Evolutionary conservation across 2,888 invertebrate species (phyloP), one percentile per base, ranked within the genome.

Genomic region (Drosophila greeni): DNA sequence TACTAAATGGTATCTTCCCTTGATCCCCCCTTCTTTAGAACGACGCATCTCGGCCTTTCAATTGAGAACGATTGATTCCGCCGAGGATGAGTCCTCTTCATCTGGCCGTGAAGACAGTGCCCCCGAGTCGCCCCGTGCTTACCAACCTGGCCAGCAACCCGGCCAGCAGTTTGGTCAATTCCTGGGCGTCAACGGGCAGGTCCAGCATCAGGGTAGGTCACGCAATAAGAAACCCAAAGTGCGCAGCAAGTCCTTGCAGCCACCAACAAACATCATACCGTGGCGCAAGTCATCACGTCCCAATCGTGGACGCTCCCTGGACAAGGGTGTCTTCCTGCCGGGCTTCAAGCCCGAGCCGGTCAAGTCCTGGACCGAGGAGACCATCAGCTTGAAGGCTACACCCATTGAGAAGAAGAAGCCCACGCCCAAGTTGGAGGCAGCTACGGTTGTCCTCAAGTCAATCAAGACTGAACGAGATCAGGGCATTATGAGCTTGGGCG

Each of bases 301-400:
- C 5, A 73, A 86, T 52, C 87, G 88, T 87, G 89, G 88, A 85
- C 72, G 89, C 83, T 85, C 92, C 85, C 55, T 92, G 86, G 92
- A 89, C 37, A 88, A 88, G 58, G 85, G 84, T 59, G 86, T 87
- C 23, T 88, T 88, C 76, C 72, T 87, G 26, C 88, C 88, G 0
- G 88, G 88, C 5, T 89, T 82, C 39, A 88, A 89, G 53, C 86
- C 87, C 3, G 87, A 87, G 52, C 87, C 88, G 42, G 84, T 89
- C 48, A 89, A 91, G 79, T 91, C 92, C 11, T 92, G 92, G 92
- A 94, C 92, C 4, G 91, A 94, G 79, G 92, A 94, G 87, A 90
- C 91, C 72, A 90, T 92, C 16, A 89, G 86, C 39, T 84, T 92
- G 26, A 92, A 92, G 74, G 92, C 92, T 3, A 90, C 92, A 0